Evolutionary conservation across 2,888 invertebrate genomes (phyloP), one percentile per base, ranked within the genome.

Genomic region (Erynnis tages): DNA sequence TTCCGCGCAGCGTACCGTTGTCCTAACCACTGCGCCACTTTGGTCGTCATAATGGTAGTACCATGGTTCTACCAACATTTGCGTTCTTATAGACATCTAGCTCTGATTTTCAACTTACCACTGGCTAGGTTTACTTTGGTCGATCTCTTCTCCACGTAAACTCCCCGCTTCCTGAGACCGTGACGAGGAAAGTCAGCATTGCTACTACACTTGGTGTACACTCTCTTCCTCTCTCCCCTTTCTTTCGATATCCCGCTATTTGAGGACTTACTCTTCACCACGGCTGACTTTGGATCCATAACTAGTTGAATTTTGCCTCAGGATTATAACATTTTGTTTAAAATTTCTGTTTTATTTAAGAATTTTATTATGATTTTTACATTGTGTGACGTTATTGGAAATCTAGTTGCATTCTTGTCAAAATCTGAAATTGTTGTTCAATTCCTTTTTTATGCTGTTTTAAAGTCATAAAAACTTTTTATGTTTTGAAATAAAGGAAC

Each of bases 91-190:
- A n/a, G n/a, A n/a, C n/a, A n/a, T n/a, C n/a, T n/a, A n/a, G n/a
- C n/a, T n/a, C n/a, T n/a, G 21, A 21, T 21, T 3, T 4, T 21
- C 21, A 21, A 1, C 46, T 34, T 11, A 43, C 50, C 50, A 32
- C 43, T 49, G 14, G 17, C 16, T 10, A 48, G 16, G 30, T 16
- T 23, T 10, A 10, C 5, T n/a, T 40, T 52, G 0, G 62, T 60
- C 0, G 48, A 2, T 34, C 35, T 44, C 23, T 77, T 81, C 47
- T 79, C 82, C 0, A 84, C 83, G 19, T 83, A 83, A 0, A 84
- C 72, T 0, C 83, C 82, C 1, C 82, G 61, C 34, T 77, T 82
- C 54, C 79, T 83, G 1, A 65, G 23, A 0, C 29, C 14, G 0
- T 59, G 32, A 0, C 63, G 62, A 10, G 65, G 67, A 14, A 82